Conservation (phyloP, 2,797 vertebrate genomes). For the Strix occidentalis region DNA sequence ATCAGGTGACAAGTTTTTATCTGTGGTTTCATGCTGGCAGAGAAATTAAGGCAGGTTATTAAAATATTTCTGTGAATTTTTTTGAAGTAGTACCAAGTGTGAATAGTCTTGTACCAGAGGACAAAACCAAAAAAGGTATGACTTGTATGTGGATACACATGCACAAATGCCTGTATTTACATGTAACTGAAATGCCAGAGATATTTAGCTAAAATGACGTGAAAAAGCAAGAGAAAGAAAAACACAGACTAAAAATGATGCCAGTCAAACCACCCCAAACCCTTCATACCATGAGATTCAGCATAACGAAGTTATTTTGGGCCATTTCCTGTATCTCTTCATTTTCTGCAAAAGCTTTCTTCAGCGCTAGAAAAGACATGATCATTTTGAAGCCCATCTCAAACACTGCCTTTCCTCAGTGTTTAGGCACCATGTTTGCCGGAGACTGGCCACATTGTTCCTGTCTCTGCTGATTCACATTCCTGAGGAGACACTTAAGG, state of each 20-base stretch:
- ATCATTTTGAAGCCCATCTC: background rate
- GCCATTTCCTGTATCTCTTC: slow-evolving; percentile 79
- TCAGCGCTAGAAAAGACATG: slow-evolving; percentile 70
- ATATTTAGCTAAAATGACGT: background rate
- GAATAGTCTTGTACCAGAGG: background rate
- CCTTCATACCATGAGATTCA: slow-evolving; percentile 78
- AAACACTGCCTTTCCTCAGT: background rate
- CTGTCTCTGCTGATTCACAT: background rate
- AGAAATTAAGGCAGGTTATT: slow-evolving; percentile 9
- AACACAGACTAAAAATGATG: background rate
- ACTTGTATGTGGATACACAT: background rate
- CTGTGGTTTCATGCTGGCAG: slow-evolving; percentile 82
- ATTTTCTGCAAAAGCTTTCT: slow-evolving; percentile 76
- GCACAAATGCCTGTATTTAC: background rate
- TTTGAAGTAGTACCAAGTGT: background rate
- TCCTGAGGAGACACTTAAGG: background rate
- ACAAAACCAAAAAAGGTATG: background rate
- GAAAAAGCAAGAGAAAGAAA: background rate
- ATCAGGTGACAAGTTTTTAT: slow-evolving; percentile 86
- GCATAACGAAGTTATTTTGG: slow-evolving; percentile 78
- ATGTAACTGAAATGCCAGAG: background rate
- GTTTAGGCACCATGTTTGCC: background rate
- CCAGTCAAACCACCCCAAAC: background rate
- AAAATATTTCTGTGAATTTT: background rate
- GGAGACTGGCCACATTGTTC: background rate